A percentile compares a stretch with the other conserved stretches of the same genome.
Conservation (phyloP, 2,888 invertebrate genomes). For the Nomada fabriciana region DNA sequence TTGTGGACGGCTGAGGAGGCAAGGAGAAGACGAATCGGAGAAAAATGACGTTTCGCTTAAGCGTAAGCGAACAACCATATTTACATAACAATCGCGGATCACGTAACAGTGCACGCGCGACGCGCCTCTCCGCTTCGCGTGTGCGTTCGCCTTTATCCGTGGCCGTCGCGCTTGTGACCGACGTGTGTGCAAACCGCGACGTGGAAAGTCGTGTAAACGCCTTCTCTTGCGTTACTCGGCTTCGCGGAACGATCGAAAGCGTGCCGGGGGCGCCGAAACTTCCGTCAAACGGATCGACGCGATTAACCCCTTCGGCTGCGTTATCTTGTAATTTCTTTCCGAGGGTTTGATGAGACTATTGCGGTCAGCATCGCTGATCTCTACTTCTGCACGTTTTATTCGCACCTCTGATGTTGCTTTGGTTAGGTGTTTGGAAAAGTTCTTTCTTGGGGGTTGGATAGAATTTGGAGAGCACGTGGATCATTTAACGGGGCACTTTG, state of each 20-base stretch:
- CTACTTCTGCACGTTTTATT: no score
- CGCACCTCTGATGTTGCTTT: no score
- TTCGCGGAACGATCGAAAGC: neutral
- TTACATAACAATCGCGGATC: slow-evolving; percentile 83
- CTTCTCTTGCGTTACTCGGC: slow-evolving; percentile 33
- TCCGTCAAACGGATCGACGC: neutral
- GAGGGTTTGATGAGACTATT: no score
- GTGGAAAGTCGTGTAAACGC: slow-evolving; percentile 64
- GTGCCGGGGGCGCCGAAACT: slow-evolving; percentile 2
- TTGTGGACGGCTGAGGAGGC: neutral
- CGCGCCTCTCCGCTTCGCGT: slow-evolving; percentile 68
- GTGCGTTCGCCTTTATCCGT: slow-evolving; percentile 61
- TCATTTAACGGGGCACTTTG: no score
- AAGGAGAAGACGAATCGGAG: slow-evolving; percentile 30
- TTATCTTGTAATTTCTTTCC: no score
- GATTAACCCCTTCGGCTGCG: neutral
- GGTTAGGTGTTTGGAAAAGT: no score
- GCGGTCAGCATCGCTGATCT: no score
- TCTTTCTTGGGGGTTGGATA: no score
- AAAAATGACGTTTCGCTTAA: slow-evolving; percentile 53
- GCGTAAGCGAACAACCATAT: slow-evolving; percentile 77
- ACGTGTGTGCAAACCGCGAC: slow-evolving; percentile 63
- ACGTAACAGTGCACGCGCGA: slow-evolving; percentile 79
- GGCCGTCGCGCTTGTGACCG: slow-evolving; percentile 61
- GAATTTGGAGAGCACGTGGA: no score